Percentiles rank a stretch among this genome's conserved stretches.
These are phyloP conservation scores for Diplazon laetatorius DNA, from an alignment of 2,888 invertebrate genomes.

Conservation along the genomic window DNA sequence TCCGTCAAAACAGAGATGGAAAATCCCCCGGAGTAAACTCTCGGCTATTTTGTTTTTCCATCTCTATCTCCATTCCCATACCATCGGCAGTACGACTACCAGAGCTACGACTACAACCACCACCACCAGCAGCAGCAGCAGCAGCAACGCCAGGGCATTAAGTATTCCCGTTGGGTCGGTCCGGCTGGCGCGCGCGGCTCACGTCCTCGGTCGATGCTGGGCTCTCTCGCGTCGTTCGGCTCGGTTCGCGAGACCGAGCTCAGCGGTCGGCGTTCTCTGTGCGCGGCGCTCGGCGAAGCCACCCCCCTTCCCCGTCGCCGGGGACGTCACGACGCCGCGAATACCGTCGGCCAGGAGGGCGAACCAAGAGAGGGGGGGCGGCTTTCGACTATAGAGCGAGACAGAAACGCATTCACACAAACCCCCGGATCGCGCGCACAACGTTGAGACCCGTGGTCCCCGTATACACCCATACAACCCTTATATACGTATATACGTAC, in stretches of 20 bases:
- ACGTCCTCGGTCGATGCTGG: conserved; percentile 78
- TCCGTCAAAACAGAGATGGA: conserved; percentile 20
- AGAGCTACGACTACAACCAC: conserved; percentile 58
- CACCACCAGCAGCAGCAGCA: conserved; percentile 50
- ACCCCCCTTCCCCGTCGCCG: conserved; percentile 44
- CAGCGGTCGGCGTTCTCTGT: conserved; percentile 45
- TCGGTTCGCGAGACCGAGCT: too few species aligned
- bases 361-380: conserved; percentile 13
- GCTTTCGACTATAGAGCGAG: too few species aligned
- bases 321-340: conserved; percentile 54
- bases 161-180: conserved; percentile 81
- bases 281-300: conserved; percentile 48
- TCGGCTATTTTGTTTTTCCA: background rate
- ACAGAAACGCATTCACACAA: too few species aligned
- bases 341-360: too few species aligned
- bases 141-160: conserved; percentile 75
- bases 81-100: too few species aligned
- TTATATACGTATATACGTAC: too few species aligned
- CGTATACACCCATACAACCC: too few species aligned
- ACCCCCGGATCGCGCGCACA: background rate
- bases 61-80: background rate
- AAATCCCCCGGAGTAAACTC: background rate
- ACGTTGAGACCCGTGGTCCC: conserved; percentile 37
- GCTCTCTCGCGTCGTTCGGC: conserved; percentile 58
- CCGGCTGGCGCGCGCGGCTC: conserved; percentile 71